phyloP scores from a whole-genome alignment of 2,888 invertebrate species.

The Caenorhabditis sp. region DNA sequence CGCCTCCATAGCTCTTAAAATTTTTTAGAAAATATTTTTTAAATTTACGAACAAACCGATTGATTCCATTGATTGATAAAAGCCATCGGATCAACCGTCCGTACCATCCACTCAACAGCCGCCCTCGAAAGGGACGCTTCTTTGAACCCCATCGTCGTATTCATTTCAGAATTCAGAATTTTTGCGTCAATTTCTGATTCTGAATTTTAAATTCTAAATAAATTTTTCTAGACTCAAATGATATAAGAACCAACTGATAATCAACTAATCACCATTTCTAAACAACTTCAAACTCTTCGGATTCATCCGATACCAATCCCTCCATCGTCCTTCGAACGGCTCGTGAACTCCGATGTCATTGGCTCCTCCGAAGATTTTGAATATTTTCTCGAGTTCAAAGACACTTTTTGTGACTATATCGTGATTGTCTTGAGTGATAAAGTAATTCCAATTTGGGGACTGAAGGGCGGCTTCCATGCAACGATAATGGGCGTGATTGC shows the following conservation, averaged over 20 bases:
- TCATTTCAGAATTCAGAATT: conserved; percentile 30
- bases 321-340: neutral
- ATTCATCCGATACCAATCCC: conserved; percentile 14
- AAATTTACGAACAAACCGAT: too few relatives aligned
- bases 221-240: too few relatives aligned
- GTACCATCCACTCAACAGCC: conserved; percentile 61
- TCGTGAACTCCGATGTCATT: conserved; percentile 44
- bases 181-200: conserved; percentile 27
- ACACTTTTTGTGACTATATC: conserved; percentile 51
- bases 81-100: conserved; percentile 29
- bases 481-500: conserved; percentile 48
- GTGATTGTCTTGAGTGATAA: conserved; percentile 58
- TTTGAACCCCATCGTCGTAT: conserved; percentile 39
- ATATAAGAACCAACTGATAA: neutral
- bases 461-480: conserved; percentile 46
- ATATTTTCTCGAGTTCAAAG: conserved; percentile 47
- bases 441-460: conserved; percentile 54
- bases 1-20: neutral
- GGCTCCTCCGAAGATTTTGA: conserved; percentile 49
- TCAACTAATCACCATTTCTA: conserved; percentile 24
- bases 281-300: conserved; percentile 43
- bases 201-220: conserved; percentile 8
- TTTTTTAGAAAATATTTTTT: too few relatives aligned
- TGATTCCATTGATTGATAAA: conserved; percentile 41
- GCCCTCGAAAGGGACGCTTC: conserved; percentile 52